Conservation (phyloP, 2,888 invertebrate species). For the Parthenolecanium corni region DNA sequence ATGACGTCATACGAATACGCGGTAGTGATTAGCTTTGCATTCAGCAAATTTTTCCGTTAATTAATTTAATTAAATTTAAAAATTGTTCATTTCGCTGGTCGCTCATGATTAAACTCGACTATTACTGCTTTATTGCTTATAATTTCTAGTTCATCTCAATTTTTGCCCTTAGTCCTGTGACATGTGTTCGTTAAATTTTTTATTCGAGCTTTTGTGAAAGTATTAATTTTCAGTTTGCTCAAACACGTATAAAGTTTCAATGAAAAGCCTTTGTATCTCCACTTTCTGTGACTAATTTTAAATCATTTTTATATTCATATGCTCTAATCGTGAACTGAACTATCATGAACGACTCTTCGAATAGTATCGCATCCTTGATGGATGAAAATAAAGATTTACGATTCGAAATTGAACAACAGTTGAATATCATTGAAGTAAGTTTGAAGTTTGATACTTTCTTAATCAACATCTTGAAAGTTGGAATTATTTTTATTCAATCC, state of each 20-base stretch:
- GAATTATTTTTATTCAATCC: neutral
- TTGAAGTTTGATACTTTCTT: neutral
- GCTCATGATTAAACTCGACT: too few species aligned
- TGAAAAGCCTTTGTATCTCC: too few species aligned
- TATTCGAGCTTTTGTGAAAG: too few species aligned
- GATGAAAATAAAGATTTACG: conserved; percentile 23
- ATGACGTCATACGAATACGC: conserved; percentile 20
- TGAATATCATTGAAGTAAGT: conserved; percentile 20
- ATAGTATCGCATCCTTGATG: conserved; percentile 3
- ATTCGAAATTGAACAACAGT: conserved; percentile 19
- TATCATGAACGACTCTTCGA: conserved; percentile 1
- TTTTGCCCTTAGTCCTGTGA: too few species aligned
- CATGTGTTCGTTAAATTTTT: neutral
- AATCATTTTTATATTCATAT: too few species aligned
- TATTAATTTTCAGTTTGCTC: too few species aligned
- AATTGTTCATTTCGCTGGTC: neutral
- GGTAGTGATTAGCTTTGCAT: conserved; percentile 15
- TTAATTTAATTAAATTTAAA: conserved; percentile 4
- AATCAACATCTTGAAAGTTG: neutral
- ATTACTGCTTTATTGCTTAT: neutral
- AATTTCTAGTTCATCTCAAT: neutral
- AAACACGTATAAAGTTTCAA: too few species aligned
- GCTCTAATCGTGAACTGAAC: neutral
- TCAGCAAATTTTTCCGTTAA: conserved; percentile 17
- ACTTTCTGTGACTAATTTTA: too few species aligned